These are phyloP conservation scores for Euborellia annulipes DNA, from an alignment of 1,140 invertebrate genomes.

Conservation along the genomic window DNA sequence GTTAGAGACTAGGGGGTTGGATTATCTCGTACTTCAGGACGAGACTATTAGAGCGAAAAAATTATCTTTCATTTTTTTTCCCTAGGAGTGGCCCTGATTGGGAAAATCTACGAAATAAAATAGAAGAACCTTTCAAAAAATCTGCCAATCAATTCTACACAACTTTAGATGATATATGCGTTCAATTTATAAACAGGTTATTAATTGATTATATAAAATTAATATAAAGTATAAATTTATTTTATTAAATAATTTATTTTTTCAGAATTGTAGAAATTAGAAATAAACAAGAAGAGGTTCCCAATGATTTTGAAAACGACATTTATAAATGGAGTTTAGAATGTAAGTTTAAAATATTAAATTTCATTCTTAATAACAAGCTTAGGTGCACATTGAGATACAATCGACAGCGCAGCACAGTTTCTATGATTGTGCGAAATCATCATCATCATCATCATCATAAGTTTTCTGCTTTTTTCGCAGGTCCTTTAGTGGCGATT, in stretches of 20 bases:
- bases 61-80: too few relatives aligned
- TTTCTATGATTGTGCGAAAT: too few relatives aligned
- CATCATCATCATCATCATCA: too few relatives aligned
- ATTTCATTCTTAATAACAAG: too few relatives aligned
- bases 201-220: not conserved
- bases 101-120: conserved; percentile 31
- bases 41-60: too few relatives aligned
- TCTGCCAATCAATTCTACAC: conserved; percentile 24
- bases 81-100: conserved; percentile 35
- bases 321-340: conserved; percentile 49
- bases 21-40: too few relatives aligned
- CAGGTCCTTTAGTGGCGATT: too few relatives aligned
- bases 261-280: conserved; percentile 27
- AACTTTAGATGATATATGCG: conserved; percentile 28
- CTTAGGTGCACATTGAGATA: too few relatives aligned
- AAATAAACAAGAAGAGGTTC: conserved; percentile 43
- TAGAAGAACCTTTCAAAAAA: conserved; percentile 31
- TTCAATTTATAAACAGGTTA: conserved; percentile 24
- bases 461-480: too few relatives aligned
- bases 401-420: too few relatives aligned
- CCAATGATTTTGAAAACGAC: conserved; percentile 36
- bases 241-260: not conserved
- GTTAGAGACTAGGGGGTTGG: too few relatives aligned
- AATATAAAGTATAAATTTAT: not conserved
- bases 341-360: conserved; percentile 42